A percentile compares a stretch with the other conserved stretches of the same genome.
phyloP scores from a whole-genome alignment of 37 sponge, comb jelly and placozoan genomes.

The Ephydatia muelleri region DNA sequence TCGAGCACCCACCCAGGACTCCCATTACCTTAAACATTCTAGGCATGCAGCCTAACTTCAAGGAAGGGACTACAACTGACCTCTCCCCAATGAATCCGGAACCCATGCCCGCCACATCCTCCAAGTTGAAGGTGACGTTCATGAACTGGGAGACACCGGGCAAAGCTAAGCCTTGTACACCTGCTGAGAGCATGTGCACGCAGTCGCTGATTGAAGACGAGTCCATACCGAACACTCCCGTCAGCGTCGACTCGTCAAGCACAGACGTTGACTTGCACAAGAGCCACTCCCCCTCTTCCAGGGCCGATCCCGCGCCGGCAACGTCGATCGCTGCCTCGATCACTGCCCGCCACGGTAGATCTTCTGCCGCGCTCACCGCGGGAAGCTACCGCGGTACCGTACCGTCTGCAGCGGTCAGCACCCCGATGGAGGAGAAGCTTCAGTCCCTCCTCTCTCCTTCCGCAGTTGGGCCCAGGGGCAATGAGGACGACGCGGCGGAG shows the following conservation, averaged over 20 bases:
- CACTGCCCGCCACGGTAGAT: background rate
- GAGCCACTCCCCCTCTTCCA: background rate
- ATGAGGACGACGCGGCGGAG: conserved; percentile 4
- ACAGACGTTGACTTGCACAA: conserved; percentile 8
- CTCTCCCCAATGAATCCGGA: background rate
- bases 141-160: background rate
- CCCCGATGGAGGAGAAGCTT: conserved; percentile 11
- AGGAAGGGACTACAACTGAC: background rate
- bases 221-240: conserved; percentile 35
- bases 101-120: background rate
- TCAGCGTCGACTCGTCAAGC: conserved; percentile 7
- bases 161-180: background rate
- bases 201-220: conserved; percentile 58
- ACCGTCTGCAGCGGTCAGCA: background rate
- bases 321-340: background rate
- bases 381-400: background rate
- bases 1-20: background rate
- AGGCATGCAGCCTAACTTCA: conserved; percentile 65
- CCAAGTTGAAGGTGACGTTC: background rate
- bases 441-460: conserved; percentile 16
- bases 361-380: background rate
- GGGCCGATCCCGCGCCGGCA: background rate
- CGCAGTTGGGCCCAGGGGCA: background rate
- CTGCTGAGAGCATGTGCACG: conserved; percentile 24
- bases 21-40: conserved; percentile 59